phyloP scores from a whole-genome alignment of 2,888 invertebrate species.

The Auanema sp. region DNA sequence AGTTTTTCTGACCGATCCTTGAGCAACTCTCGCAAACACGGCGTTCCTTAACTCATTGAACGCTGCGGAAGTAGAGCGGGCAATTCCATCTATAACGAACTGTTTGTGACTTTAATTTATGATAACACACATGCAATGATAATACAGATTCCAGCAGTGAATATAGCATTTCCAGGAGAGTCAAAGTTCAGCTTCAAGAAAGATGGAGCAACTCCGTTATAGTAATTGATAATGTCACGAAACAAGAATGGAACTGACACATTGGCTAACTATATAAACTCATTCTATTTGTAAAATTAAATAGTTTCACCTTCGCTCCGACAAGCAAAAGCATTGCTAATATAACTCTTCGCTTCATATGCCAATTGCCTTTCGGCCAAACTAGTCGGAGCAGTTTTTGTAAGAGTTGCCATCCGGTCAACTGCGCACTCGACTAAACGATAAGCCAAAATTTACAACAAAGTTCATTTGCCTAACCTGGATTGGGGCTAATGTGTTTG shows the following conservation, averaged over 20 bases:
- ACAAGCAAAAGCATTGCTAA: conserved; percentile 72
- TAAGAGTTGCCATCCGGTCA: conserved; percentile 46
- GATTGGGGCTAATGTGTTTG: conserved; percentile 40
- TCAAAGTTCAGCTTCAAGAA: conserved; percentile 46
- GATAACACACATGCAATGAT: conserved; percentile 58
- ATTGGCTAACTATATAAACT: conserved; percentile 75
- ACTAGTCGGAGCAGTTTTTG: conserved; percentile 49
- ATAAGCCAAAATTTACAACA: too few species aligned
- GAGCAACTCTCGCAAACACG: conserved; percentile 79
- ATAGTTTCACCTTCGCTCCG: conserved; percentile 66
- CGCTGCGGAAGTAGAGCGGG: conserved; percentile 83
- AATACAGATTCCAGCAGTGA: conserved; percentile 55
- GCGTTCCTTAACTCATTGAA: conserved; percentile 96
- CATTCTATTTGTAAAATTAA: conserved; percentile 3
- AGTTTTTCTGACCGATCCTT: conserved; percentile 89
- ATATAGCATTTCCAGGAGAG: conserved; percentile 44
- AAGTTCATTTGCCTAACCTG: too few species aligned
- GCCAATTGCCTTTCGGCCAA: conserved; percentile 75
- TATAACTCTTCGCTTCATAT: conserved; percentile 79
- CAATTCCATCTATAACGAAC: conserved; percentile 80
- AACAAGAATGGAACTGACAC: conserved; percentile 93
- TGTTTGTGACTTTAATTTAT: background rate
- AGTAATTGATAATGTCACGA: conserved; percentile 86
- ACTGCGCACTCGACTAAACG: conserved; percentile 30
- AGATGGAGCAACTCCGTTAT: conserved; percentile 71